A percentile compares a stretch with the other conserved stretches of the same genome.
Conservation (phyloP, 2,113 vertebrate genomes). For the Isichthys henryi region DNA sequence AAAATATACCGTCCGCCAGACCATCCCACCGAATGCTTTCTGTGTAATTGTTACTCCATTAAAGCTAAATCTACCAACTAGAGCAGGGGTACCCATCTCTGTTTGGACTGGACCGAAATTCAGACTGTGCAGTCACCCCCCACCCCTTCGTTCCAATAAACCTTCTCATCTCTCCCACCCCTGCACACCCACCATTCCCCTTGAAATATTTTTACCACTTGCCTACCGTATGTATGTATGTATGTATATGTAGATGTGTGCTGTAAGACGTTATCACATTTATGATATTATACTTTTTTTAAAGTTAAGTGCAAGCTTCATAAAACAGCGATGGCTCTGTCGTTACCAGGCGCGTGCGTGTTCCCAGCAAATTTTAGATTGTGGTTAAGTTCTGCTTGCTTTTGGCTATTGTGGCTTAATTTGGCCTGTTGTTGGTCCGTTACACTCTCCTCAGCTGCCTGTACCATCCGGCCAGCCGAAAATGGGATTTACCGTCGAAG, state of each 20-base stretch:
- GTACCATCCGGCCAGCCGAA: neutral
- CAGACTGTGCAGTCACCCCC: neutral
- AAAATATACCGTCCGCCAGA: neutral
- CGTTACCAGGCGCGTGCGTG: too few relatives aligned
- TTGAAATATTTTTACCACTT: neutral
- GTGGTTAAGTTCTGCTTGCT: neutral
- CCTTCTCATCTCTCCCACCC: neutral
- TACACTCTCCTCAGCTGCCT: conserved; percentile 11
- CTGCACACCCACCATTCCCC: neutral
- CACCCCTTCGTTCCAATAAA: neutral
- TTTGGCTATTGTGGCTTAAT: neutral
- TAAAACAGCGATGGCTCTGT: neutral
- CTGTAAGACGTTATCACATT: neutral
- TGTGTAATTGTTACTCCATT: neutral
- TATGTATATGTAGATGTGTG: neutral
- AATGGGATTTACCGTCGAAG: conserved; percentile 35
- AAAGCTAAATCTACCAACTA: neutral
- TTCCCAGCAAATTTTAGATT: neutral
- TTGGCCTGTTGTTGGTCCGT: neutral
- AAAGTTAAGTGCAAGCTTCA: neutral
- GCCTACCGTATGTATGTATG: neutral
- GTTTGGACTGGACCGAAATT: neutral
- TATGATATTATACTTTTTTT: neutral
- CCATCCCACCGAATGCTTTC: neutral
- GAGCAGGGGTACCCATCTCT: neutral